phyloP scores from a whole-genome alignment of 2,113 vertebrate species.

The Hucho hucho region DNA sequence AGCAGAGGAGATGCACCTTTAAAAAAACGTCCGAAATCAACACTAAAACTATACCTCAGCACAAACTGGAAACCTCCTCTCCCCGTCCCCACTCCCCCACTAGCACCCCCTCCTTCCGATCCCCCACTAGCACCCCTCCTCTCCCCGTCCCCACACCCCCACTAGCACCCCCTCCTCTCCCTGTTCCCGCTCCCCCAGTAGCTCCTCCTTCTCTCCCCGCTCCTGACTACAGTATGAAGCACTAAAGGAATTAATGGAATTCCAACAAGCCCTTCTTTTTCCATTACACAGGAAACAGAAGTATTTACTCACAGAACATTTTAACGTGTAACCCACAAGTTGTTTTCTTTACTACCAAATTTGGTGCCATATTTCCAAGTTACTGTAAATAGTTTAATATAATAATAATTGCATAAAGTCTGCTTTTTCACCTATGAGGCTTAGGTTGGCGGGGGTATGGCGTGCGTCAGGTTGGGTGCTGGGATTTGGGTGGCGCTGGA shows the following conservation, averaged over 20 bases:
- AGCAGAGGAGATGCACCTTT: constrained; percentile 45
- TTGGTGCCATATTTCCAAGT: constrained; percentile 68
- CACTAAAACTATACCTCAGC: constrained; percentile 41
- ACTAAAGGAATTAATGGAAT: constrained; percentile 37
- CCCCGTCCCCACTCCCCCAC: constrained; percentile 6
- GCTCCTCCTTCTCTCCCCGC: too few relatives aligned
- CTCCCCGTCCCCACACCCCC: too few relatives aligned
- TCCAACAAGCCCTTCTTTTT: constrained; percentile 37
- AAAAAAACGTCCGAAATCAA: constrained; percentile 22
- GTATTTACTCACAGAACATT: constrained; percentile 54
- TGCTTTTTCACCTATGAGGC: constrained; percentile 44
- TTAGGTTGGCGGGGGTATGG: constrained; percentile 14
- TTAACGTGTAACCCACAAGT: constrained; percentile 57
- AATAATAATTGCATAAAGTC: constrained; percentile 52
- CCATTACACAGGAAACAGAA: constrained; percentile 29
- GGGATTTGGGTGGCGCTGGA: constrained; percentile 46
- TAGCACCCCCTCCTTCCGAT: background rate
- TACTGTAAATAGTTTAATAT: constrained; percentile 72
- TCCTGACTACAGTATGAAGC: background rate
- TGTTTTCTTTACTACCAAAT: constrained; percentile 58
- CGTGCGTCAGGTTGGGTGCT: constrained; percentile 29
- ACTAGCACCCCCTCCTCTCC: too few relatives aligned
- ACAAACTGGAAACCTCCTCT: constrained; percentile 45
- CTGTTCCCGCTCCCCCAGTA: too few relatives aligned
- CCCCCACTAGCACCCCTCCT: too few relatives aligned